Evolutionary conservation across 2,113 vertebrate species (phyloP).

Genomic region (Pagrus major): DNA sequence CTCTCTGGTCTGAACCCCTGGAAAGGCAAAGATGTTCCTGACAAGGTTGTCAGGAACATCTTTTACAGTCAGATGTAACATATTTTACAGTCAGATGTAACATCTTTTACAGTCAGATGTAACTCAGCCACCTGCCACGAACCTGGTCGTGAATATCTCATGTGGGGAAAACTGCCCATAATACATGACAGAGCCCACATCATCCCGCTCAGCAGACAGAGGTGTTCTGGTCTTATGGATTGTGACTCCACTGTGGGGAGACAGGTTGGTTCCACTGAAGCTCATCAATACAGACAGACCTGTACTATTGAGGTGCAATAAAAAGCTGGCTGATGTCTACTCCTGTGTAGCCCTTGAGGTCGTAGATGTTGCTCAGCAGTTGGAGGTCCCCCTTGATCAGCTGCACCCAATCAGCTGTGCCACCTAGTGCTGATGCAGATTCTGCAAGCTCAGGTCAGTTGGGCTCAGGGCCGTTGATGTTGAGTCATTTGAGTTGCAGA

Average conservation of each 20-base stretch:
- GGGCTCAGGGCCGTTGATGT: neutral
- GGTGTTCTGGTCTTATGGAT: constrained; percentile 8
- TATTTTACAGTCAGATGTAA: too few species aligned
- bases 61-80: too few species aligned
- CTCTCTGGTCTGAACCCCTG: constrained; percentile 24
- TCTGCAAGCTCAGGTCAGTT: neutral
- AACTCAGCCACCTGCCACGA: constrained; percentile 36
- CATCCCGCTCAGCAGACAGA: constrained; percentile 13
- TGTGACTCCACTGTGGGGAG: constrained; percentile 5
- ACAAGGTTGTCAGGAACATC: constrained; percentile 25
- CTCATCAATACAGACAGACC: neutral
- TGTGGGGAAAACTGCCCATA: constrained; percentile 25
- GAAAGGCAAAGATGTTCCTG: constrained; percentile 11
- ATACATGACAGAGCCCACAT: constrained; percentile 6
- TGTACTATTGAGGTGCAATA: neutral
- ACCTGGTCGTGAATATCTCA: constrained; percentile 30
- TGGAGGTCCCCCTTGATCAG: neutral
- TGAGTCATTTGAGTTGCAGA: neutral
- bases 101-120: neutral
- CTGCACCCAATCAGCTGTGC: neutral
- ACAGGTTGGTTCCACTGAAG: constrained; percentile 18
- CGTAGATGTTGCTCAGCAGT: neutral
- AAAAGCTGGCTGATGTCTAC: constrained; percentile 32
- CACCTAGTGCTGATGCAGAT: neutral
- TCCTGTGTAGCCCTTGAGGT: neutral